Percentiles rank a stretch among this genome's conserved stretches.
These are phyloP conservation scores for Hetaerina americana DNA, from an alignment of 1,140 invertebrate genomes.

Conservation along the genomic window DNA sequence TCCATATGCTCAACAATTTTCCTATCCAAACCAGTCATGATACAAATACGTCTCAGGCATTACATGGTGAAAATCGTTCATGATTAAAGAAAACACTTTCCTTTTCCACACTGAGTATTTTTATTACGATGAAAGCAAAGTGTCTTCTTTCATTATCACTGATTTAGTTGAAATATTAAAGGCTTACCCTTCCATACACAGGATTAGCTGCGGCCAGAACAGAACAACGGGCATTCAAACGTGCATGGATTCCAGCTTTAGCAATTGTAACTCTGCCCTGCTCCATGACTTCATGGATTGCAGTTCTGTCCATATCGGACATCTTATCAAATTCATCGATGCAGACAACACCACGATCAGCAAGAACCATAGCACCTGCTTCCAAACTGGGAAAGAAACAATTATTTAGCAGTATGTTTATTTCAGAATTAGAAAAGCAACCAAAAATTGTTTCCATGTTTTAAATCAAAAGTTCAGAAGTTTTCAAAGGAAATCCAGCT, in stretches of 20 bases:
- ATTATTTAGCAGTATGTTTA: too few species aligned
- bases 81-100: too few species aligned
- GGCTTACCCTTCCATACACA: constrained; percentile 90
- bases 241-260: constrained; percentile 97
- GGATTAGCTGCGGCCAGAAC: constrained; percentile 98
- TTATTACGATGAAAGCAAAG: too few species aligned
- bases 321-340: constrained; percentile 99
- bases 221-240: constrained; percentile 93
- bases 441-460: too few species aligned
- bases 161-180: constrained; percentile 6
- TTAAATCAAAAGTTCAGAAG: background rate
- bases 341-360: constrained; percentile 94
- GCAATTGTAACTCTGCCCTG: constrained; percentile 92
- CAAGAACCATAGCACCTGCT: constrained; percentile 98
- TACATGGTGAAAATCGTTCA: too few species aligned
- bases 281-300: constrained; percentile 98
- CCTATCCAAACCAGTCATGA: too few species aligned
- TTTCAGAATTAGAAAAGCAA: too few species aligned
- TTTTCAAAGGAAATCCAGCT: too few species aligned
- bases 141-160: too few species aligned
- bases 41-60: too few species aligned
- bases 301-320: constrained; percentile 98
- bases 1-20: too few species aligned
- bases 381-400: constrained; percentile 72
- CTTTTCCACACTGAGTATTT: too few species aligned